These are phyloP conservation scores for Leptopilina boulardi DNA, from an alignment of 1,140 invertebrate genomes.

Conservation along the genomic window DNA sequence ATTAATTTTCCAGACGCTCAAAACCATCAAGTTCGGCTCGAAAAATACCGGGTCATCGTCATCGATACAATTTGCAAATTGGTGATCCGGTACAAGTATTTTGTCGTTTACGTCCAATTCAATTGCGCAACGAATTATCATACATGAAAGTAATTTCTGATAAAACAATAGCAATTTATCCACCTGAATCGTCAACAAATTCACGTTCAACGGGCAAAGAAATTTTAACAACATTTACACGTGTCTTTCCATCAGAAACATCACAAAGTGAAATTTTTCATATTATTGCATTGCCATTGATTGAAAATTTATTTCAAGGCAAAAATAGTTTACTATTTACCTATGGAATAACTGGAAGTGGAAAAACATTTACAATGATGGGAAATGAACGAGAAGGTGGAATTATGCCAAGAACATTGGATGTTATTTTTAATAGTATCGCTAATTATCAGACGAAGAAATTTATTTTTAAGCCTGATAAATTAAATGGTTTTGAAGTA, in stretches of 20 bases:
- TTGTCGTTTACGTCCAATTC: slow-evolving; percentile 87
- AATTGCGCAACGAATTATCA: slow-evolving; percentile 79
- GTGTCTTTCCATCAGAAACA: slow-evolving; percentile 88
- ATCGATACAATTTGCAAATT: slow-evolving; percentile 52
- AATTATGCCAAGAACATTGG: slow-evolving; percentile 91
- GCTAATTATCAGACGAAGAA: slow-evolving; percentile 86
- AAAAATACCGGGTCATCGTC: not conserved
- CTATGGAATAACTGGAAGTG: slow-evolving; percentile 97
- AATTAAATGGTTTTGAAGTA: slow-evolving; percentile 94
- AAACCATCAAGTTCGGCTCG: slow-evolving; percentile 5
- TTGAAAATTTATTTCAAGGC: slow-evolving; percentile 86
- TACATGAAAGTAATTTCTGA: slow-evolving; percentile 86
- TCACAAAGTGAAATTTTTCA: slow-evolving; percentile 92
- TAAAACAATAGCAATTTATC: slow-evolving; percentile 81
- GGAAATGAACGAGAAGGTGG: slow-evolving; percentile 87
- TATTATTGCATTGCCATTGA: slow-evolving; percentile 88
- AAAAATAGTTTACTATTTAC: slow-evolving; percentile 95
- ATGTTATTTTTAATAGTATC: slow-evolving; percentile 95
- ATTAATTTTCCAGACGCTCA: not conserved
- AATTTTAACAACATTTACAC: slow-evolving; percentile 86
- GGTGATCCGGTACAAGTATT: slow-evolving; percentile 90
- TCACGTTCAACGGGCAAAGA: slow-evolving; percentile 81
- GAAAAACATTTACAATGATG: slow-evolving; percentile 97
- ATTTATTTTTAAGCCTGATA: slow-evolving; percentile 94
- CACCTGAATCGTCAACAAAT: slow-evolving; percentile 80